A percentile compares a stretch with the other conserved stretches of the same genome.
phyloP scores from a whole-genome alignment of 1,140 invertebrate genomes.

The Sinonovacula constricta region DNA sequence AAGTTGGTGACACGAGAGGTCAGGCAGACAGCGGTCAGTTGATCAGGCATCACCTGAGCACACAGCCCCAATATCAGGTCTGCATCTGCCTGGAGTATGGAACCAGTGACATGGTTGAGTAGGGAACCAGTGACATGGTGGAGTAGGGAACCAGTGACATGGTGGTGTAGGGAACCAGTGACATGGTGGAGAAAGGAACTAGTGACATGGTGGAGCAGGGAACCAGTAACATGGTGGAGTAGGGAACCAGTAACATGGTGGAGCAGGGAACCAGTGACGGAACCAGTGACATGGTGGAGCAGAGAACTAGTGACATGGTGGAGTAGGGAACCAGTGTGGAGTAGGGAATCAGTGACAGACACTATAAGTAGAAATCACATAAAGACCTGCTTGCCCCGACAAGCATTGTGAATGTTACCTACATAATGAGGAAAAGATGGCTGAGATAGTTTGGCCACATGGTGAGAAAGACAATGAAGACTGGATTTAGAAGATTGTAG shows the following conservation, averaged over 20 bases:
- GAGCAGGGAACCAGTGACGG: too few relatives aligned
- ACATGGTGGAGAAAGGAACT: neutral
- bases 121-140: neutral
- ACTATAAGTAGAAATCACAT: too few relatives aligned
- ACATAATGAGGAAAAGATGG: too few relatives aligned
- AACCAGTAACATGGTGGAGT: neutral
- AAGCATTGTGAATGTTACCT: too few relatives aligned
- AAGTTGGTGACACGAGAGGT: constrained; percentile 29
- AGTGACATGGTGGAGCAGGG: neutral
- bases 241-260: neutral
- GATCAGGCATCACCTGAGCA: constrained; percentile 24
- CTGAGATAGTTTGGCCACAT: too few relatives aligned
- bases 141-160: neutral
- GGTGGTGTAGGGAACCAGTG: neutral
- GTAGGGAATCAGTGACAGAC: neutral
- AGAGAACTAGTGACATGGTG: neutral
- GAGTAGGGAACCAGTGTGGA: neutral
- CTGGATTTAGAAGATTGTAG: too few relatives aligned
- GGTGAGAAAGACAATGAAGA: too few relatives aligned
- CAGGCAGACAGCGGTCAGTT: constrained; percentile 24
- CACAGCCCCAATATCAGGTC: constrained; percentile 30
- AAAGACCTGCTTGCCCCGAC: too few relatives aligned
- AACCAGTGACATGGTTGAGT: neutral
- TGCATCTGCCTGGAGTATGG: constrained; percentile 24
- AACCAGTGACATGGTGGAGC: neutral